Evolutionary conservation across 2,888 invertebrate species (phyloP).

Genomic region (Neoitamus cyanurus): DNA sequence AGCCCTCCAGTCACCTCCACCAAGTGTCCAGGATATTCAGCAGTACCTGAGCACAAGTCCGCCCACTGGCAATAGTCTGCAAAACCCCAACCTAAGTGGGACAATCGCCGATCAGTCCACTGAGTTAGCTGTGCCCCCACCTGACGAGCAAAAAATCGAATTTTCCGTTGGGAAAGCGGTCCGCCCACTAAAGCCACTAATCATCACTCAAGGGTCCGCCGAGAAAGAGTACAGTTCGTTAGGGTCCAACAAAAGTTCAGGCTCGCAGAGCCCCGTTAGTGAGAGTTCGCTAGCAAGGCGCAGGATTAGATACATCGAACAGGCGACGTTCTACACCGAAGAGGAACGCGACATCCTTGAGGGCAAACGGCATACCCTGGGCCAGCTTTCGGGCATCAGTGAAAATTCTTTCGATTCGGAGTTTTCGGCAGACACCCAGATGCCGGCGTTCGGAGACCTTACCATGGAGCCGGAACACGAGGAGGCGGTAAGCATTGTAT

Average conservation of each 20-base stretch:
- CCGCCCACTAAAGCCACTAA: slow-evolving; percentile 54
- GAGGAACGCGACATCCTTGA: slow-evolving; percentile 68
- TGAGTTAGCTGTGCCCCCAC: not conserved
- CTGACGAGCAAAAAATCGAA: slow-evolving; percentile 54
- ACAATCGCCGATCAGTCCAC: slow-evolving; percentile 38
- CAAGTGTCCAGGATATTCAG: not conserved
- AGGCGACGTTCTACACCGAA: slow-evolving; percentile 68
- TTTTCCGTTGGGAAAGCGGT: slow-evolving; percentile 64
- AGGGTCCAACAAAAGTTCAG: slow-evolving; percentile 56
- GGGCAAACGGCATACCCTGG: slow-evolving; percentile 58
- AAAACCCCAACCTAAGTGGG: slow-evolving; percentile 55
- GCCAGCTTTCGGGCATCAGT: slow-evolving; percentile 61
- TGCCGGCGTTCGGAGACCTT: slow-evolving; percentile 67
- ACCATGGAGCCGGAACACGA: slow-evolving; percentile 65
- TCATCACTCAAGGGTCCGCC: slow-evolving; percentile 39
- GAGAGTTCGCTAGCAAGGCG: slow-evolving; percentile 64
- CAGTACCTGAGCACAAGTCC: not conserved
- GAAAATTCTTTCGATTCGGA: slow-evolving; percentile 68
- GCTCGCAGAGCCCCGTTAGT: slow-evolving; percentile 61
- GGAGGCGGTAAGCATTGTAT: slow-evolving; percentile 63
- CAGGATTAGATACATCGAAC: slow-evolving; percentile 70
- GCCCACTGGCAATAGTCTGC: slow-evolving; percentile 55
- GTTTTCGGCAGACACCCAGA: slow-evolving; percentile 68
- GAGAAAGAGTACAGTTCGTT: slow-evolving; percentile 54
- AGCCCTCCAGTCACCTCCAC: not conserved